Percentiles rank a stretch among this genome's conserved stretches.
These are phyloP conservation scores for Scaptodrosophila latifasciaeformis DNA, from an alignment of 2,888 invertebrate species.

Conservation along the genomic window DNA sequence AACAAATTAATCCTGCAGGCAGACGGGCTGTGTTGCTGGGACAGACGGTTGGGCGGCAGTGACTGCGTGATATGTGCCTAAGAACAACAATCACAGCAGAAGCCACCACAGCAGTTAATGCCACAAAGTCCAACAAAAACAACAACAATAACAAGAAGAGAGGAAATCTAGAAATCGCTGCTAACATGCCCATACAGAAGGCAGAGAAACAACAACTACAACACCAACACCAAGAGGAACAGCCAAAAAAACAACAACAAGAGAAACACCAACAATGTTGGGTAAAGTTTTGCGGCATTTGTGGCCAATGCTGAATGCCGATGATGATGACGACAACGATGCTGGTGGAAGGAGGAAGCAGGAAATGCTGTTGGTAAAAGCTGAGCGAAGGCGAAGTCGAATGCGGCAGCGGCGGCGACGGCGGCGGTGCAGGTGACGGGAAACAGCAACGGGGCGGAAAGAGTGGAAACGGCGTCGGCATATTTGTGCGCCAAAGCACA, in stretches of 20 bases:
- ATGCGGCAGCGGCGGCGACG: constrained; percentile 1
- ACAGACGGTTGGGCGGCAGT: too few relatives aligned
- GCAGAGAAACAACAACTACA: background rate
- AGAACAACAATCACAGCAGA: constrained; percentile 14
- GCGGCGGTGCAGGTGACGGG: background rate
- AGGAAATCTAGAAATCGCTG: constrained; percentile 15
- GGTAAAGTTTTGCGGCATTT: constrained; percentile 6
- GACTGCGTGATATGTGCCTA: constrained; percentile 6
- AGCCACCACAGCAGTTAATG: background rate
- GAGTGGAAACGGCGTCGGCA: constrained; percentile 14
- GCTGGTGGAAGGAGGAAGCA: too few relatives aligned
- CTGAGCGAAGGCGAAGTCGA: too few relatives aligned
- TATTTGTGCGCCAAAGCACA: constrained; percentile 60
- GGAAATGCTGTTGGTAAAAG: too few relatives aligned
- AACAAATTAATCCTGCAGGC: constrained; percentile 53
- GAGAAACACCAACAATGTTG: too few relatives aligned
- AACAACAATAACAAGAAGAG: background rate
- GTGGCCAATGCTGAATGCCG: constrained; percentile 11
- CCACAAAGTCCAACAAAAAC: background rate
- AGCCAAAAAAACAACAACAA: background rate
- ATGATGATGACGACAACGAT: constrained; percentile 12
- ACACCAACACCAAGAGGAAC: background rate
- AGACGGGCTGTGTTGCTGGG: too few relatives aligned
- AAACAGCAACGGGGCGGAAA: background rate
- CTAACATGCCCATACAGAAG: background rate